phyloP scores from a whole-genome alignment of 1,140 invertebrate genomes.

The Caenorhabditis briggsae region DNA sequence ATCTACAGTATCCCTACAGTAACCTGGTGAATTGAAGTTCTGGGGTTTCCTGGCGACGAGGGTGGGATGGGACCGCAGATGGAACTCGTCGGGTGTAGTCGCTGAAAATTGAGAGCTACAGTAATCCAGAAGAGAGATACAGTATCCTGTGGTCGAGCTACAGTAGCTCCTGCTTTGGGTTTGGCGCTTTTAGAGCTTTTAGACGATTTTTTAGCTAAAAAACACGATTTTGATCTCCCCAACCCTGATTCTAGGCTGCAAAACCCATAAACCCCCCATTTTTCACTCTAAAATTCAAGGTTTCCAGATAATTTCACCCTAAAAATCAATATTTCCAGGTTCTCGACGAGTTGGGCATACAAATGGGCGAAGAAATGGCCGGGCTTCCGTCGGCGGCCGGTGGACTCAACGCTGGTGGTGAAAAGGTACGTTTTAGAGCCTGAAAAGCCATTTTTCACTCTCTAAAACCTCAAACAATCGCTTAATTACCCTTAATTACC shows the following conservation, averaged over 20 bases:
- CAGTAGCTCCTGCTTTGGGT: too few relatives aligned
- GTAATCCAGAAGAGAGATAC: too few relatives aligned
- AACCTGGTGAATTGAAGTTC: conserved; percentile 10
- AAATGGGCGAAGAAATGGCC: conserved; percentile 89
- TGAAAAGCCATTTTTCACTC: neutral
- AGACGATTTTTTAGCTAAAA: too few relatives aligned
- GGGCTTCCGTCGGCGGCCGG: conserved; percentile 85
- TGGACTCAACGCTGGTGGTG: conserved; percentile 79
- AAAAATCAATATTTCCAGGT: conserved; percentile 84
- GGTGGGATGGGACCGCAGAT: neutral
- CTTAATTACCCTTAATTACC: neutral
- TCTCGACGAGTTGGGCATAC: conserved; percentile 94
- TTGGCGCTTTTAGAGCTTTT: too few relatives aligned
- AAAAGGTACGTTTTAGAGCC: neutral
- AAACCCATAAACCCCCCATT: too few relatives aligned
- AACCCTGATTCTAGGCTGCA: too few relatives aligned
- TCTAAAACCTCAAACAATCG: neutral
- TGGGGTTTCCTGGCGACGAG: neutral
- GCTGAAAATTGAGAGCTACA: neutral
- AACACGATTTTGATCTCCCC: too few relatives aligned
- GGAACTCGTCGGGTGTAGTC: neutral
- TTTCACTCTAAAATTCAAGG: too few relatives aligned
- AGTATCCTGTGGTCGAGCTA: too few relatives aligned
- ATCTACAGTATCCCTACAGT: neutral
- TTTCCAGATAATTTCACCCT: too few relatives aligned